Conservation (phyloP, 2,888 invertebrate species). For the Drosophila pegasa region DNA sequence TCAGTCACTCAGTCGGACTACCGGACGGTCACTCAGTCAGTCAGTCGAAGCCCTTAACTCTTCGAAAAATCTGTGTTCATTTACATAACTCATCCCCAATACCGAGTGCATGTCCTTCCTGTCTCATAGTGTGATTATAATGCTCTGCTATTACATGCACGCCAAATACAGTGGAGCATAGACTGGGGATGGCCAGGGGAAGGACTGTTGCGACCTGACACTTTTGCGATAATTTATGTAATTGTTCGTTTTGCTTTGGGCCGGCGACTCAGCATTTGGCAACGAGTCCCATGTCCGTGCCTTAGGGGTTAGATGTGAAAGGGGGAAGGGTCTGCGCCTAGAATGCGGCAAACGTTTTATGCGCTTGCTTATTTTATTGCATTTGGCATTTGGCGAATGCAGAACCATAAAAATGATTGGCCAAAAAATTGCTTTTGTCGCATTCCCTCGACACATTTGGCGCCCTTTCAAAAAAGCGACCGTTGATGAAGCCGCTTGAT, state of each 20-base stretch:
- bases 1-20: background rate
- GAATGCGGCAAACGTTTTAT: slow-evolving; percentile 69
- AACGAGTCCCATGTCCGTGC: slow-evolving; percentile 12
- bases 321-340: slow-evolving; percentile 44
- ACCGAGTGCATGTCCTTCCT: slow-evolving; percentile 1
- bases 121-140: slow-evolving; percentile 57
- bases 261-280: slow-evolving; percentile 48
- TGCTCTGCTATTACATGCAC: slow-evolving; percentile 55
- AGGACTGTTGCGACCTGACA: slow-evolving; percentile 27
- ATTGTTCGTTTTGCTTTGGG: slow-evolving; percentile 61
- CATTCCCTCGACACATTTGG: slow-evolving; percentile 69
- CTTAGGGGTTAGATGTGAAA: background rate
- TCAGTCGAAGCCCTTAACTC: background rate
- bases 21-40: background rate
- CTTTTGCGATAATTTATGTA: slow-evolving; percentile 67
- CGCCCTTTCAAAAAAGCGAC: slow-evolving; percentile 48
- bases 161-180: slow-evolving; percentile 70
- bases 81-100: slow-evolving; percentile 49
- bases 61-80: slow-evolving; percentile 11
- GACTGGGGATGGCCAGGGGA: slow-evolving; percentile 8
- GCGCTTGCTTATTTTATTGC: slow-evolving; percentile 53
- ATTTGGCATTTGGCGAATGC: slow-evolving; percentile 49
- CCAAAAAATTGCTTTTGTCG: slow-evolving; percentile 60
- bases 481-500: slow-evolving; percentile 14
- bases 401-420: slow-evolving; percentile 59